These are phyloP conservation scores for Amphiprion ocellaris DNA, from an alignment of 2,113 vertebrate genomes.

Conservation along the genomic window DNA sequence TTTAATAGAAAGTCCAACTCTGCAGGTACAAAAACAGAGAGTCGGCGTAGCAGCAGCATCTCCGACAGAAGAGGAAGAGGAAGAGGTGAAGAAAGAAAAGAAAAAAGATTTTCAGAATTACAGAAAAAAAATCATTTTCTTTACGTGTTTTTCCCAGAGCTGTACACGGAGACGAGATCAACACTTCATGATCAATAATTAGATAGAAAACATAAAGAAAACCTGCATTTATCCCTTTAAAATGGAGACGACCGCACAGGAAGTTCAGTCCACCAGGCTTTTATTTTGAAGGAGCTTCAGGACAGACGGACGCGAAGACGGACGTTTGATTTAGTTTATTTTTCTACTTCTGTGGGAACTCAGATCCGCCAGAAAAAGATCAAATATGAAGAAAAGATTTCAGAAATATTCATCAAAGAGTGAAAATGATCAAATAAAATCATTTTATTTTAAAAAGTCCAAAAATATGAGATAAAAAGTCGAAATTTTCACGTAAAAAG, in stretches of 20 bases:
- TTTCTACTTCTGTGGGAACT: too few species aligned
- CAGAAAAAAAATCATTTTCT: constrained; percentile 60
- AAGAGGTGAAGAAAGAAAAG: constrained; percentile 21
- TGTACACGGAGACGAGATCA: constrained; percentile 54
- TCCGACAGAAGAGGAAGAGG: constrained; percentile 36
- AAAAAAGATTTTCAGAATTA: constrained; percentile 42
- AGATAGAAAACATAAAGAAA: constrained; percentile 55
- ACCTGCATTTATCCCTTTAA: constrained; percentile 49
- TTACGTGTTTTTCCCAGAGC: constrained; percentile 68
- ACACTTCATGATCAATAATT: constrained; percentile 43
- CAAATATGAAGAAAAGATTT: too few species aligned
- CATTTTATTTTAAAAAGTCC: too few species aligned
- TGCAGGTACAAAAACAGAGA: constrained; percentile 76
- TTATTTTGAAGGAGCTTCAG: too few species aligned
- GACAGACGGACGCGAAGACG: too few species aligned
- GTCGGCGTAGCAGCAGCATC: constrained; percentile 67
- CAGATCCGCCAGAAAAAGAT: too few species aligned
- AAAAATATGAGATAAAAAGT: too few species aligned
- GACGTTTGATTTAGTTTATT: too few species aligned
- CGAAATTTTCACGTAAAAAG: too few species aligned
- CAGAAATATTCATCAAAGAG: too few species aligned
- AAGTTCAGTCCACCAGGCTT: neutral
- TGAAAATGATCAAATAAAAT: too few species aligned
- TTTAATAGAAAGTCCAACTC: constrained; percentile 78
- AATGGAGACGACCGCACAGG: constrained; percentile 15